Percentiles rank a stretch among this genome's conserved stretches.
These are phyloP conservation scores for Scolanthus callimorphus DNA, from an alignment of 92 coral and sea anemone genomes.

Conservation along the genomic window DNA sequence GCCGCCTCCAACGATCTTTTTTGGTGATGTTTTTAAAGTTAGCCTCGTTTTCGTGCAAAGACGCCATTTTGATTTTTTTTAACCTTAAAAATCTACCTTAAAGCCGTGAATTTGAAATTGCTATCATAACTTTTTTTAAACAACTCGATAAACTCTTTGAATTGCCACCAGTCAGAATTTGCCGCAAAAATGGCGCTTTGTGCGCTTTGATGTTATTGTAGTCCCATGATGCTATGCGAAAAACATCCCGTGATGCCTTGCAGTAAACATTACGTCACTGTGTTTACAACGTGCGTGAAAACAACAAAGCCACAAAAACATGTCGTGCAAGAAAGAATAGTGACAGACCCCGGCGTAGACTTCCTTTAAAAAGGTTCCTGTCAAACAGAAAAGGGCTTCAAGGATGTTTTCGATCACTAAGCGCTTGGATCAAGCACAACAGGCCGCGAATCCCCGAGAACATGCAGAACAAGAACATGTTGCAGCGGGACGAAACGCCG, in stretches of 20 bases:
- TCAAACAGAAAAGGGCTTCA: neutral
- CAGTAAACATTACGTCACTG: slow-evolving; percentile 77
- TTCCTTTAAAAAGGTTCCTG: slow-evolving; percentile 4
- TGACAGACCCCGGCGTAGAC: too few species aligned
- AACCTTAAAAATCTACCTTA: too few species aligned
- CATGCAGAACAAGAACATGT: slow-evolving; percentile 77
- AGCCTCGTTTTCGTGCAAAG: too few species aligned
- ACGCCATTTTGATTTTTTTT: too few species aligned
- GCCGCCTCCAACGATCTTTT: too few species aligned
- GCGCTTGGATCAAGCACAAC: slow-evolving; percentile 88
- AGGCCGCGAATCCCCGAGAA: slow-evolving; percentile 87
- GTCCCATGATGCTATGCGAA: slow-evolving; percentile 1
- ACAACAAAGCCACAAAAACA: slow-evolving; percentile 8
- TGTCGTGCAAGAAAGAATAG: neutral
- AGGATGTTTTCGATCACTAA: slow-evolving; percentile 80
- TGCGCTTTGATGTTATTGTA: too few species aligned
- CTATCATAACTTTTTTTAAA: too few species aligned
- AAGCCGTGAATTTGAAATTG: too few species aligned
- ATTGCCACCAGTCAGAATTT: too few species aligned
- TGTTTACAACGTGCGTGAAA: slow-evolving; percentile 47
- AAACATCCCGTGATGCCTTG: slow-evolving; percentile 30
- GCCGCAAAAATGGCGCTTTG: too few species aligned
- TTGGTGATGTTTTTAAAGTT: too few species aligned
- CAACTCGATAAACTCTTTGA: too few species aligned
- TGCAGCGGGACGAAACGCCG: slow-evolving; percentile 94